A percentile compares a stretch with the other conserved stretches of the same genome.
phyloP scores from a whole-genome alignment of 2,797 vertebrate species.

The Parotocinclus haroldoi region DNA sequence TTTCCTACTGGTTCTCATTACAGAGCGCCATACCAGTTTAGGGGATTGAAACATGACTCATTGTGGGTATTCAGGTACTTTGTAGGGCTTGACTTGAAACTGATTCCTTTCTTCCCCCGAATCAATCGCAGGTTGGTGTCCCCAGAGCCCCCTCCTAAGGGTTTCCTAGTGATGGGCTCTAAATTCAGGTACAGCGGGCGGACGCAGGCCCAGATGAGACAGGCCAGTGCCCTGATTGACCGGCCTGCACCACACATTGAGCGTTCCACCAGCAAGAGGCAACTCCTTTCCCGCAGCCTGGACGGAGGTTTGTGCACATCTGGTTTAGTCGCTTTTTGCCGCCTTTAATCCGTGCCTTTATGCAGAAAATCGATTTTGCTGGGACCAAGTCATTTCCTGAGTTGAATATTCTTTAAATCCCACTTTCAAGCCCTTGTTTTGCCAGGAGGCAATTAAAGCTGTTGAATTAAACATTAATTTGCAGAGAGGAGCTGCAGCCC shows the following conservation, averaged over 20 bases:
- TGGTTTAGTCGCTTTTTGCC: conserved; percentile 5
- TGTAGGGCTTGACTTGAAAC: no score
- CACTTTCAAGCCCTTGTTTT: conserved; percentile 14
- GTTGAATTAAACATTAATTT: conserved; percentile 27
- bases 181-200: conserved; percentile 97
- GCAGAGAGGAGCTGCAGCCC: conserved; percentile 9
- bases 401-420: background rate
- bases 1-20: no score
- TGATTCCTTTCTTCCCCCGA: no score
- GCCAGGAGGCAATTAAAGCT: conserved; percentile 25
- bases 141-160: conserved; percentile 94
- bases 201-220: conserved; percentile 93
- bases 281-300: conserved; percentile 93
- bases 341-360: conserved; percentile 1
- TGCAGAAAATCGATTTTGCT: conserved; percentile 13
- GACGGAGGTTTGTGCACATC: conserved; percentile 83
- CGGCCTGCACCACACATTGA: conserved; percentile 92
- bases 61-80: no score
- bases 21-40: no score
- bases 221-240: conserved; percentile 94
- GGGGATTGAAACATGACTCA: no score
- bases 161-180: conserved; percentile 97
- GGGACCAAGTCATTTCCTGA: background rate
- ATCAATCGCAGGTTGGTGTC: conserved; percentile 80
- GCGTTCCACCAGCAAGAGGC: conserved; percentile 93